Base-by-base conservation (phyloP, 2,797 vertebrate species). In the Micromesistius poutassou region DNA sequence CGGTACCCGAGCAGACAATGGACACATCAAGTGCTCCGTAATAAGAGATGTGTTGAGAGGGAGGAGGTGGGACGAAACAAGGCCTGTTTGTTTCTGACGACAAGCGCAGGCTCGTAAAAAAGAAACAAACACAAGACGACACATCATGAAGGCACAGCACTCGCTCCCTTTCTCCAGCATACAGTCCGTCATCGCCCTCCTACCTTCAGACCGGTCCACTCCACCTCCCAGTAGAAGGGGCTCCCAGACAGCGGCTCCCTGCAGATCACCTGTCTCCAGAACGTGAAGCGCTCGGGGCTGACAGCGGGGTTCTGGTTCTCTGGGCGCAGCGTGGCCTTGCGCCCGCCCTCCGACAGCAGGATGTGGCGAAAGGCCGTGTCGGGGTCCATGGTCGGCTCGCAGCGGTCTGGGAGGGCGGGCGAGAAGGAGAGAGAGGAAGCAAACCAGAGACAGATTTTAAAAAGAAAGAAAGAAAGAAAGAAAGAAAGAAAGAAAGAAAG, bases 151-250 rank as follows among this genome's bases (percentile, higher is more conserved):
- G 2, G 4, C 6, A 62, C 22, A 62, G 12, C 55, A 2, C 50
- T n/a, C 0, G 50, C 50, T n/a, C 50, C 22, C 50, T 55, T 28
- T 28, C 55, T 68, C 62, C 62, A 68, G 13, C 30, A 33, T 19
- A 16, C 30, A 71, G 31, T 14, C 2, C 30, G 14, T 71, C 30
- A 0, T 19, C 28, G 10, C 25, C 36, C 36, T 25, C 4, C 2
- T 14, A 93, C 91, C 91, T 94, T 94, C 31, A 87, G 89, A 12
- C 93, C 93, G 0, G 87, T 94, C 94, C 95, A 95, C 85, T 95
- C 93, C 84, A 93, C 87, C 85, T 95, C 95, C 93, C 93, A 95
- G 91, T 95, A 95, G 84, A 92, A 94, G 0, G 93, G 93, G 73
- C 93, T 92, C 30, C 92, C 93, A 14, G 83, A 93, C 85, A 94